phyloP scores from a whole-genome alignment of 2,797 vertebrate species.

The Lates japonicus region DNA sequence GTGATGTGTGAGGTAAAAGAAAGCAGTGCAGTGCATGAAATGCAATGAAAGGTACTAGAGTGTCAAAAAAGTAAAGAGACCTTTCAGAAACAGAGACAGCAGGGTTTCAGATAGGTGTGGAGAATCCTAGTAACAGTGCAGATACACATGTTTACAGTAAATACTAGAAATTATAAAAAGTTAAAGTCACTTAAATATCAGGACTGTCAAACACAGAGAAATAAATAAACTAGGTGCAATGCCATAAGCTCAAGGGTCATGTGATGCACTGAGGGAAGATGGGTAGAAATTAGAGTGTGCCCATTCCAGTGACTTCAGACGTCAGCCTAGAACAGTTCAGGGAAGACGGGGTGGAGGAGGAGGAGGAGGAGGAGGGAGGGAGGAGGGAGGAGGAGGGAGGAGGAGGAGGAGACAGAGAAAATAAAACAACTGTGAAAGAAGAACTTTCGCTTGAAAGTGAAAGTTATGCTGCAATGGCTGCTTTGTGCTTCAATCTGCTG shows the following conservation, averaged over 20 bases:
- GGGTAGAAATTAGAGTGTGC: constrained; percentile 91
- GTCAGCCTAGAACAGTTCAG: constrained; percentile 93
- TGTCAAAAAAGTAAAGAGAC: constrained; percentile 77
- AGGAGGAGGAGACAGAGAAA: constrained; percentile 74
- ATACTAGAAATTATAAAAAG: constrained; percentile 73
- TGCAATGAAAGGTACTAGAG: constrained; percentile 77
- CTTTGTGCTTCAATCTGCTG: constrained; percentile 43
- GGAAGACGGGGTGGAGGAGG: constrained; percentile 60
- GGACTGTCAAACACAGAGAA: constrained; percentile 84
- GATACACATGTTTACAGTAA: constrained; percentile 64
- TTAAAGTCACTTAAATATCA: constrained; percentile 81
- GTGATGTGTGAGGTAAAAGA: constrained; percentile 57
- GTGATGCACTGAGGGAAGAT: constrained; percentile 87
- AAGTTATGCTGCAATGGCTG: constrained; percentile 54
- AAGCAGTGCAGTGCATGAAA: constrained; percentile 46
- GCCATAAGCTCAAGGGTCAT: constrained; percentile 88
- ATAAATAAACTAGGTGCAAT: constrained; percentile 85
- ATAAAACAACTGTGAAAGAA: constrained; percentile 81
- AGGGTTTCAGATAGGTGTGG: constrained; percentile 46
- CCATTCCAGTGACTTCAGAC: constrained; percentile 99
- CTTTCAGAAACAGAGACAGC: constrained; percentile 57
- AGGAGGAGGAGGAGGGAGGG: constrained; percentile 20
- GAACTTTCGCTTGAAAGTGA: constrained; percentile 69
- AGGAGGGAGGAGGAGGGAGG: constrained; percentile 49
- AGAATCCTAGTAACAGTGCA: constrained; percentile 64